Evolutionary conservation across 2,113 vertebrate genomes (phyloP), one percentile per base, ranked within the genome.

Genomic region (Tachycineta bicolor): DNA sequence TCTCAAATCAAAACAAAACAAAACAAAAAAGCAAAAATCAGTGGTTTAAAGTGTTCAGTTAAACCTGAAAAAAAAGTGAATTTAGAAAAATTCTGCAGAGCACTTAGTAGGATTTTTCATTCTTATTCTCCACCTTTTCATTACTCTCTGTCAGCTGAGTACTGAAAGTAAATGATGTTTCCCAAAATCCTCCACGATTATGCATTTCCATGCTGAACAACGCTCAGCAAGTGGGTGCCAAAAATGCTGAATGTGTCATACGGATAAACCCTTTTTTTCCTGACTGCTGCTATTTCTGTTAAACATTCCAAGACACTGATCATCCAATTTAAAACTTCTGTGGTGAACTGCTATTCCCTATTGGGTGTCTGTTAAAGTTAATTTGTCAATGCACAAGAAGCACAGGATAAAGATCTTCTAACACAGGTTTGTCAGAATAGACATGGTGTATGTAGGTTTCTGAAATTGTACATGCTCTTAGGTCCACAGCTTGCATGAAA

Each of bases 311-410:
- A 82, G 77, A 68, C 89, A 83, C 62, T 81, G 73, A 89, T 89
- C 74, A 79, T 75, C 73, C 65, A 89, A 64, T 91, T 94, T 91
- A 81, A 89, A 95, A 91, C 55, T 83, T 94, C 74, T 81, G 31
- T 90, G 69, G 37, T 68, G 76, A 95, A 52, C 53, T 89, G 62
- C 19, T 91, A 52, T 94, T 96, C 89, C 65, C 77, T 89, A 77
- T 87, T 85, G 90, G 46, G 70, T 94, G 43, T 75, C 91, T 92
- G 88, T 79, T 95, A 83, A 90, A 86, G 58, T 78, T 94, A 92
- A 95, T 95, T 95, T 89, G 58, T 94, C 83, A 91, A 78, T 91
- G 93, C 53, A 76, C 25, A 49, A 87, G 83, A 81, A 94, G 49
- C 46, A 56, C 31, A 43, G 25, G 44, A 71, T 94, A 90, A 92